Conservation (phyloP, 2,888 invertebrate species). For the Lingula anatina region DNA sequence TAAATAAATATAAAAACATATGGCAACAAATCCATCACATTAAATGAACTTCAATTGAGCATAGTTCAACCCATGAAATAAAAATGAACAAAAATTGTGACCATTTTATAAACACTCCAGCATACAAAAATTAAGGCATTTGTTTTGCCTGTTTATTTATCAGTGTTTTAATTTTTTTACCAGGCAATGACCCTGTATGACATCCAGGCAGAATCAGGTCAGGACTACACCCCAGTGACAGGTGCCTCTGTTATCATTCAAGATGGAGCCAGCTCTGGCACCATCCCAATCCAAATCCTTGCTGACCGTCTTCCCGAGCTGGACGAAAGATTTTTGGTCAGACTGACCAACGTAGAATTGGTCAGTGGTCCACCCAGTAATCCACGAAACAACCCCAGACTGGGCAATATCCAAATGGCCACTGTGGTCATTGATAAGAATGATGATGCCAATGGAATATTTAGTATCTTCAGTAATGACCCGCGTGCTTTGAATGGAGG, state of each 20-base stretch:
- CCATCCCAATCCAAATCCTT: constrained; percentile 29
- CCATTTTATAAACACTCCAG: no score
- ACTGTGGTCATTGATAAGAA: constrained; percentile 33
- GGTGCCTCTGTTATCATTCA: constrained; percentile 24
- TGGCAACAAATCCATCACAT: no score
- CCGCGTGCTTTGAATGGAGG: constrained; percentile 24
- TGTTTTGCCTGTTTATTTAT: no score
- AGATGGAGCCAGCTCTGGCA: constrained; percentile 26
- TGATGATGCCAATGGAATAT: constrained; percentile 46
- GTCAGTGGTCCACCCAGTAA: constrained; percentile 20
- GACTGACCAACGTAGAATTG: constrained; percentile 25
- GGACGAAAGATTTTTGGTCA: constrained; percentile 33
- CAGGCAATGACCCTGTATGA: constrained; percentile 26
- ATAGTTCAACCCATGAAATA: no score
- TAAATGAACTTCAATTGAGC: no score
- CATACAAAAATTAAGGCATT: no score
- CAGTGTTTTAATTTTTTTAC: no score
- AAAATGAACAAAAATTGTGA: no score
- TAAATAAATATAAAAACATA: no score
- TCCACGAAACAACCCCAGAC: constrained; percentile 25
- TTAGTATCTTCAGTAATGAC: constrained; percentile 36
- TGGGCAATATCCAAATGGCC: constrained; percentile 24
- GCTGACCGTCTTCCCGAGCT: constrained; percentile 43
- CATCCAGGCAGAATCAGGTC: constrained; percentile 25
- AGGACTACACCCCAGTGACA: constrained; percentile 31